Conservation (phyloP, 1,140 invertebrate genomes). For the Cyclargus thomasi region DNA sequence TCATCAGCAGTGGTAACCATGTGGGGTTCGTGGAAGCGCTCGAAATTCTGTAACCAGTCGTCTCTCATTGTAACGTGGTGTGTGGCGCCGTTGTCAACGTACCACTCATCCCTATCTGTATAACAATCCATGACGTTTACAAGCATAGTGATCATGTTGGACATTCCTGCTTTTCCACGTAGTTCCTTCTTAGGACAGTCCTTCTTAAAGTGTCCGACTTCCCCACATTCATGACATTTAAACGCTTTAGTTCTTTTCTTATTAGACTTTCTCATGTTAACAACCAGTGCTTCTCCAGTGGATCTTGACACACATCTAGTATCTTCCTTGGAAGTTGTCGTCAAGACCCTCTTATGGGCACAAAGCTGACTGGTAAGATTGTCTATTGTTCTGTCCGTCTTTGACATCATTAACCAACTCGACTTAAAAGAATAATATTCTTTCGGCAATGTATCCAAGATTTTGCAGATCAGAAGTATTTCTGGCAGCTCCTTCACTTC, state of each 20-base stretch:
- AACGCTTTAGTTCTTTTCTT: no score
- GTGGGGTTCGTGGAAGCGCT: neutral
- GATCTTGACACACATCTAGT: no score
- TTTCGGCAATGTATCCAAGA: slow-evolving; percentile 18
- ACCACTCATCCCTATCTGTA: neutral
- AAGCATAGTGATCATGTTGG: no score
- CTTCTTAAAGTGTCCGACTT: no score
- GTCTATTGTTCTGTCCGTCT: slow-evolving; percentile 20
- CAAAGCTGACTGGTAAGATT: slow-evolving; percentile 18
- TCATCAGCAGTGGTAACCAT: no score
- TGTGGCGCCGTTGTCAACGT: slow-evolving; percentile 8
- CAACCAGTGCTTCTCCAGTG: neutral
- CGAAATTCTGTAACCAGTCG: slow-evolving; percentile 6
- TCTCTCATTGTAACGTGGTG: slow-evolving; percentile 14
- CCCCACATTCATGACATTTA: no score
- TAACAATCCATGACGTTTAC: no score
- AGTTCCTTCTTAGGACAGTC: no score
- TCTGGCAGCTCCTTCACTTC: slow-evolving; percentile 18
- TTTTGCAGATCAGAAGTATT: slow-evolving; percentile 19
- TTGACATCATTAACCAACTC: slow-evolving; percentile 18
- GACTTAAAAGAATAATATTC: slow-evolving; percentile 22
- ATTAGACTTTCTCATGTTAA: no score
- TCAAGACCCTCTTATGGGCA: slow-evolving; percentile 7
- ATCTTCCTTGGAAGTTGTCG: neutral
- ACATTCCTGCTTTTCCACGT: no score